These are phyloP conservation scores for Mesochorus sp. DNA, from an alignment of 2,888 invertebrate species.

Conservation along the genomic window DNA sequence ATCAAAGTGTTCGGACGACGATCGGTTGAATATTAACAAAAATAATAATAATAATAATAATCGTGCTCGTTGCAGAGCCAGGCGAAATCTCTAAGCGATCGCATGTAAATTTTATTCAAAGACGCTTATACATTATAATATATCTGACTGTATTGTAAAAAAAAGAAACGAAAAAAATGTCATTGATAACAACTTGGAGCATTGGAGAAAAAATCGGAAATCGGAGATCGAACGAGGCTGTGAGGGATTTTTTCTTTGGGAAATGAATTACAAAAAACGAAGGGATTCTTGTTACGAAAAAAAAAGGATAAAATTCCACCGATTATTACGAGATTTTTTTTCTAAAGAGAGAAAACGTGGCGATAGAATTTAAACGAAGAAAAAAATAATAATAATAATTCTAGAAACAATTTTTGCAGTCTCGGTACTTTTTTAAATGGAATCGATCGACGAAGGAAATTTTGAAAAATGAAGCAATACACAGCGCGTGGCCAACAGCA, in stretches of 20 bases:
- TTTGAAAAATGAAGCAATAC: slow-evolving; percentile 50
- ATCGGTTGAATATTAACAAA: slow-evolving; percentile 24
- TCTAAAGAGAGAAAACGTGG: too few species aligned
- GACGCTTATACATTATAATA: background rate
- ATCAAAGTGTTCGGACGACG: slow-evolving; percentile 58
- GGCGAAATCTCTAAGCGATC: background rate
- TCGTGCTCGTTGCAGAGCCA: slow-evolving; percentile 39
- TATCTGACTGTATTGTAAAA: background rate
- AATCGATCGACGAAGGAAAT: background rate
- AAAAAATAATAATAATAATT: background rate
- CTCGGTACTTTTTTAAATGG: background rate
- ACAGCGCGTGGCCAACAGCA: slow-evolving; percentile 30
- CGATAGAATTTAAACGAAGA: too few species aligned
- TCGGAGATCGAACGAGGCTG: too few species aligned
- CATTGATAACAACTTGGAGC: background rate
- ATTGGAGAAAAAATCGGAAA: too few species aligned
- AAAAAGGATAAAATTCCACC: too few species aligned
- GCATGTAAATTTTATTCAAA: background rate
- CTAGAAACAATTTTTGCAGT: background rate
- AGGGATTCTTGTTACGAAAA: too few species aligned
- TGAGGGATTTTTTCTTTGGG: too few species aligned
- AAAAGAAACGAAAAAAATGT: too few species aligned
- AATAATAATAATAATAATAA: slow-evolving; percentile 3
- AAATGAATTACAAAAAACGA: too few species aligned
- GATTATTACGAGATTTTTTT: too few species aligned